Conservation (phyloP, 2,888 invertebrate genomes). For the Calliphora vomitoria region DNA sequence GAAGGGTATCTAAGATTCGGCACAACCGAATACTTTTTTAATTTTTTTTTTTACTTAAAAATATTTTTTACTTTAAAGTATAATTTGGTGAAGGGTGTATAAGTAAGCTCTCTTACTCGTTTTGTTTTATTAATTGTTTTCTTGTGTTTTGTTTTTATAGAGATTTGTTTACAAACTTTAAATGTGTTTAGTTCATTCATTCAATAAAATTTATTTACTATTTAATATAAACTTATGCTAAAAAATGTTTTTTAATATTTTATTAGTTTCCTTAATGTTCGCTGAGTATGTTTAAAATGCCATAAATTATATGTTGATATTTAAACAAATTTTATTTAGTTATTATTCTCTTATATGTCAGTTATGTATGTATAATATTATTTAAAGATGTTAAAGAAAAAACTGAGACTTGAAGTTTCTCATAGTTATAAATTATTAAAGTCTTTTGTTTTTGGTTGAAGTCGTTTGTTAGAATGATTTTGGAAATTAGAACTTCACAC, state of each 20-base stretch:
- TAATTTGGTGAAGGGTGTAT: too few species aligned
- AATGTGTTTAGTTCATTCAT: constrained; percentile 23
- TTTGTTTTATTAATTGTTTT: constrained; percentile 42
- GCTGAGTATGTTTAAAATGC: neutral
- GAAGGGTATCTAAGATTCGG: too few species aligned
- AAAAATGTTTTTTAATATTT: neutral
- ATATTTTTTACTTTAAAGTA: too few species aligned
- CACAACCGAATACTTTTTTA: too few species aligned
- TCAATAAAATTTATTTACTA: neutral
- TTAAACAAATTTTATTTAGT: constrained; percentile 1
- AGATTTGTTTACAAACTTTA: neutral
- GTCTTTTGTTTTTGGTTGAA: constrained; percentile 2
- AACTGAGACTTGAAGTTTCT: neutral
- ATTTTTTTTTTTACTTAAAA: too few species aligned
- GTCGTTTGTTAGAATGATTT: neutral
- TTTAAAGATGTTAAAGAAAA: neutral
- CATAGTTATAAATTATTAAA: neutral
- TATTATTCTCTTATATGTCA: too few species aligned
- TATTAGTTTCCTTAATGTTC: constrained; percentile 19
- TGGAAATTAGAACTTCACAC: too few species aligned
- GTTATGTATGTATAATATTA: neutral
- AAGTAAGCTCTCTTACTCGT: neutral
- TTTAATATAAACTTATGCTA: neutral
- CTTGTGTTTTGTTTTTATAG: neutral
- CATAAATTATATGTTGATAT: constrained; percentile 16